Conservation (phyloP, 2,797 vertebrate genomes). For the Oophaga sylvatica region DNA sequence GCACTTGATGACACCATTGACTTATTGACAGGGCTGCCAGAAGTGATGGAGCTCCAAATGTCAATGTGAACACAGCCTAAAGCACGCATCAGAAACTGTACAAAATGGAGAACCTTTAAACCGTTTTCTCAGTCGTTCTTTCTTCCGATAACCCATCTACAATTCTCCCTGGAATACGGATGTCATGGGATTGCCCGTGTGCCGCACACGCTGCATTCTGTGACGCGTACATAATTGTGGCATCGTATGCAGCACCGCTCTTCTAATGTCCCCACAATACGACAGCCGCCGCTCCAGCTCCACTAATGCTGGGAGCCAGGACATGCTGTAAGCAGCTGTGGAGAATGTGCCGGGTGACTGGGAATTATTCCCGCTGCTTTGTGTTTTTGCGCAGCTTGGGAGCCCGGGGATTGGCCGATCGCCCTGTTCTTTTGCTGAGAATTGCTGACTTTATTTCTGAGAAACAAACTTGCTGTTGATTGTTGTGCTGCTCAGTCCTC, state of each 20-base stretch:
- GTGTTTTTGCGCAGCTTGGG: conserved; percentile 18
- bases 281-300: neutral
- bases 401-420: conserved; percentile 18
- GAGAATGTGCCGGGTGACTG: neutral
- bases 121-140: neutral
- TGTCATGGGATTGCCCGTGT: neutral
- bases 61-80: too few relatives aligned
- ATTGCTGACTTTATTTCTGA: conserved; percentile 10
- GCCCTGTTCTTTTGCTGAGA: conserved; percentile 32
- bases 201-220: neutral
- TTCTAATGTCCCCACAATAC: neutral
- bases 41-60: too few relatives aligned
- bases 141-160: neutral
- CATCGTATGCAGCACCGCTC: neutral
- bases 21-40: too few relatives aligned
- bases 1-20: too few relatives aligned
- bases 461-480: conserved; percentile 21
- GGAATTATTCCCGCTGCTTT: conserved; percentile 9
- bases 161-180: neutral
- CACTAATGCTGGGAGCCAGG: neutral
- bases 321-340: conserved; percentile 6
- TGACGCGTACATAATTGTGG: neutral
- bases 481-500: neutral
- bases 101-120: too few relatives aligned
- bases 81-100: too few relatives aligned